Evolutionary conservation across 37 sponge, comb jelly and placozoan species (phyloP), one percentile per base, ranked within the genome.

Genomic region (Petrosia ficiformis): DNA sequence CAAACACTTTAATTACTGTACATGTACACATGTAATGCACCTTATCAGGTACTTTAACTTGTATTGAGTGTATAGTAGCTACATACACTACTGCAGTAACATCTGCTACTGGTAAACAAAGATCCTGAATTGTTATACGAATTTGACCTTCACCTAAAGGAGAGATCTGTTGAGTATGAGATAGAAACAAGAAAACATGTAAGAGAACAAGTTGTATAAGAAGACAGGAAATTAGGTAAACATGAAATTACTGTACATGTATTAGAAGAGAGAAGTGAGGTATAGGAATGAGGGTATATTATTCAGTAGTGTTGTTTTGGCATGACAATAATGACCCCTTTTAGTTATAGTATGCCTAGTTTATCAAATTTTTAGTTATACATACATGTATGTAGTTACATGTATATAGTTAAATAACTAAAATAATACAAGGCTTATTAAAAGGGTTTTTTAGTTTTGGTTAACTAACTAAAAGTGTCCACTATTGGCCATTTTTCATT

Each of bases 131-230:
- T 8, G 35, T 22, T 0, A 94, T 16, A 5, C 41, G 82, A 59
- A 86, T 57, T 31, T 73, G 37, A 1, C 94, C 94, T 39, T 90
- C 94, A 0, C 10, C 21, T 2, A 83, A 35, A 8, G 94, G 92
- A 28, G 41, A 39, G 29, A 90, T 71, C 82, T 87, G 60, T 2
- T n/a, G n/a, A n/a, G n/a, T n/a, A n/a, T n/a, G n/a, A n/a, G n/a
- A n/a, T n/a, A n/a, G n/a, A n/a, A 8, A 28, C 14, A 8, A 29
- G 2, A 70, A 58, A 10, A 70, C 44, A 25, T n/a, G n/a, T 29
- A 69, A 64, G 65, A 16, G 21, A 21, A 21, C 21, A 54, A 21
- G 57, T 24, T 16, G 57, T 21, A 54, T 54, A 24, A 54, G 21
- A 54, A 21, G 57, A 16, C 57, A 54, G 21, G 21, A 24, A 54